These are phyloP conservation scores for Marronus borbonicus DNA, from an alignment of 2,888 invertebrate species.

Conservation along the genomic window DNA sequence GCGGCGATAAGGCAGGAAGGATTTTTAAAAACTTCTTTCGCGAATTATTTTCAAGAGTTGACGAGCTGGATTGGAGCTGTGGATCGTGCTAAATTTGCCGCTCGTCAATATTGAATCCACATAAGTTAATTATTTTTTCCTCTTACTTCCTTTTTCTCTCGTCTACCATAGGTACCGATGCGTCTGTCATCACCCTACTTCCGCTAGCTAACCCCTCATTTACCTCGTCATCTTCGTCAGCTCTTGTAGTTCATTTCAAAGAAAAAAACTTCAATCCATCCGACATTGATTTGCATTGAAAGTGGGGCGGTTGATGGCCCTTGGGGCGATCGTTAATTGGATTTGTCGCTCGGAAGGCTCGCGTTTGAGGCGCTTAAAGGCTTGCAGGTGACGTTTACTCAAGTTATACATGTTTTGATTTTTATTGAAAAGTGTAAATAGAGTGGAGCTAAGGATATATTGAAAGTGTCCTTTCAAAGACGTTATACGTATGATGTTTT, in stretches of 20 bases:
- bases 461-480: background rate
- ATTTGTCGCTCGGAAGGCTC: constrained; percentile 40
- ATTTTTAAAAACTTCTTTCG: constrained; percentile 20
- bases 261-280: constrained; percentile 37
- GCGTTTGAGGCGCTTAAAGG: constrained; percentile 32
- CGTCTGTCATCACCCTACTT: constrained; percentile 2
- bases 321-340: constrained; percentile 45
- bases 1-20: background rate
- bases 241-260: constrained; percentile 20
- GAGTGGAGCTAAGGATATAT: background rate
- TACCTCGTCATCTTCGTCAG: constrained; percentile 16
- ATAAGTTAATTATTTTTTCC: constrained; percentile 45
- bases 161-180: background rate
- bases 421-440: constrained; percentile 39
- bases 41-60: constrained; percentile 26
- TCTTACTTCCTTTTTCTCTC: constrained; percentile 21
- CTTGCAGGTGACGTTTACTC: constrained; percentile 41
- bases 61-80: constrained; percentile 14
- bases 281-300: constrained; percentile 45
- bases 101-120: constrained; percentile 41
- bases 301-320: constrained; percentile 40
- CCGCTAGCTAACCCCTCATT: background rate
- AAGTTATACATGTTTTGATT: constrained; percentile 29
- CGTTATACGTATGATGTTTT: too few relatives aligned
- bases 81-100: constrained; percentile 22